Percentiles rank a stretch among this genome's conserved stretches.
These are phyloP conservation scores for Hybos culiciformis DNA, from an alignment of 2,888 invertebrate species.

Conservation along the genomic window DNA sequence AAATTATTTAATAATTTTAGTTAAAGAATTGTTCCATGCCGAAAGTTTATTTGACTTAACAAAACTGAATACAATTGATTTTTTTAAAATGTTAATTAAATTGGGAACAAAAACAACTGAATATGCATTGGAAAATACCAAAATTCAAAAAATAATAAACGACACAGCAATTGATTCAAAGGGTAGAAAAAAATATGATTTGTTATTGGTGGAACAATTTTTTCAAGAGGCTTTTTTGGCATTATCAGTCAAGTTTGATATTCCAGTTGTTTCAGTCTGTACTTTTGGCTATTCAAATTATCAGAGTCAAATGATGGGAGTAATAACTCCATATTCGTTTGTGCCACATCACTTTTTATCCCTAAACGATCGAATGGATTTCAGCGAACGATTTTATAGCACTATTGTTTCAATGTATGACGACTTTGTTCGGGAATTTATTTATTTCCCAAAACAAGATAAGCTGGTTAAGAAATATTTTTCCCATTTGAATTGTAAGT, in stretches of 20 bases:
- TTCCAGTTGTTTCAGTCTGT: constrained; percentile 33
- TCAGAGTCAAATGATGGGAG: constrained; percentile 37
- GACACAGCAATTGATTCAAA: constrained; percentile 23
- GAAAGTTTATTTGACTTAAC: constrained; percentile 27
- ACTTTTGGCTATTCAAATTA: constrained; percentile 36
- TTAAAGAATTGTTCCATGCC: constrained; percentile 23
- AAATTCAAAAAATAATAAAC: constrained; percentile 27
- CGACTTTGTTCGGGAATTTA: constrained; percentile 23
- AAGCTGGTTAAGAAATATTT: constrained; percentile 26
- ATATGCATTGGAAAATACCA: constrained; percentile 26
- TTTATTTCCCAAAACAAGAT: constrained; percentile 32
- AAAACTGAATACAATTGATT: constrained; percentile 20
- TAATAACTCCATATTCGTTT: constrained; percentile 37
- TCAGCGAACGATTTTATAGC: constrained; percentile 41
- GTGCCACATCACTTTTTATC: constrained; percentile 37
- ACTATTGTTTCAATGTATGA: constrained; percentile 30
- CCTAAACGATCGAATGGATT: constrained; percentile 38
- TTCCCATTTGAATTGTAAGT: constrained; percentile 22
- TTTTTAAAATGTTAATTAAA: constrained; percentile 26
- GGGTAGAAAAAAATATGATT: constrained; percentile 30
- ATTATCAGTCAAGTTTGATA: constrained; percentile 30
- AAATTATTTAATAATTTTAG: constrained; percentile 14
- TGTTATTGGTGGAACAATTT: constrained; percentile 35
- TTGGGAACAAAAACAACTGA: constrained; percentile 27
- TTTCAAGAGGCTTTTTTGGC: constrained; percentile 36